Evolutionary conservation across 2,113 vertebrate genomes (phyloP).

Genomic region (Misgurnus anguillicaudatus): DNA sequence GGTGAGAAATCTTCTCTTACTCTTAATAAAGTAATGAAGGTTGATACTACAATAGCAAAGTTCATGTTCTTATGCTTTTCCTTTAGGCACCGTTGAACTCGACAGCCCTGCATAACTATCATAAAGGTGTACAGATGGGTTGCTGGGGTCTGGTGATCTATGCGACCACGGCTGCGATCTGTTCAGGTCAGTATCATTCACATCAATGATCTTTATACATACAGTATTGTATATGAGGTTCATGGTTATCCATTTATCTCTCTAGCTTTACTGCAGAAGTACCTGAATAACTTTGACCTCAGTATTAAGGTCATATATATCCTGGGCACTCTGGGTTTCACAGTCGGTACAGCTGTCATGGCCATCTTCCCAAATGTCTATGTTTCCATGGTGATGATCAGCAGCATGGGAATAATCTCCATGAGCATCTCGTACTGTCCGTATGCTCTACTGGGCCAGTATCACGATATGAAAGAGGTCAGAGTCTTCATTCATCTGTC

Average conservation of each 20-base stretch:
- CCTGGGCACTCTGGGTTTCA: constrained; percentile 91
- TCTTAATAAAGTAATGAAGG: neutral
- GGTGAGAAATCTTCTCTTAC: constrained; percentile 65
- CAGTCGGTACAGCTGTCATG: constrained; percentile 91
- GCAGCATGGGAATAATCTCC: constrained; percentile 98
- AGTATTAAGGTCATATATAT: constrained; percentile 96
- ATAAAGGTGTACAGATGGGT: constrained; percentile 94
- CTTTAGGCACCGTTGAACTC: constrained; percentile 85
- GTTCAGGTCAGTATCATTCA: constrained; percentile 70
- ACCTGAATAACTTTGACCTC: constrained; percentile 94
- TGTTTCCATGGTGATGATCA: constrained; percentile 95
- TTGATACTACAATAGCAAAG: no score
- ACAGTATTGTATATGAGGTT: no score
- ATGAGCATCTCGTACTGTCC: constrained; percentile 99
- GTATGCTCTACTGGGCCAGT: constrained; percentile 94
- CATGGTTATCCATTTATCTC: neutral
- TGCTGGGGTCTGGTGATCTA: constrained; percentile 98
- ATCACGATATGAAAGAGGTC: constrained; percentile 95
- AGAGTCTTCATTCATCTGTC: constrained; percentile 23
- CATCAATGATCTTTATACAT: neutral
- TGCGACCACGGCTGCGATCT: constrained; percentile 89
- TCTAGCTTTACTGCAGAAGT: constrained; percentile 94
- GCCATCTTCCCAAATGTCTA: constrained; percentile 95
- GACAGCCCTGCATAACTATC: constrained; percentile 81
- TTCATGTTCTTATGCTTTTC: neutral